A percentile compares a stretch with the other conserved stretches of the same genome.
Conservation (phyloP, 2,888 invertebrate genomes). For the Itoplectis maculator region DNA sequence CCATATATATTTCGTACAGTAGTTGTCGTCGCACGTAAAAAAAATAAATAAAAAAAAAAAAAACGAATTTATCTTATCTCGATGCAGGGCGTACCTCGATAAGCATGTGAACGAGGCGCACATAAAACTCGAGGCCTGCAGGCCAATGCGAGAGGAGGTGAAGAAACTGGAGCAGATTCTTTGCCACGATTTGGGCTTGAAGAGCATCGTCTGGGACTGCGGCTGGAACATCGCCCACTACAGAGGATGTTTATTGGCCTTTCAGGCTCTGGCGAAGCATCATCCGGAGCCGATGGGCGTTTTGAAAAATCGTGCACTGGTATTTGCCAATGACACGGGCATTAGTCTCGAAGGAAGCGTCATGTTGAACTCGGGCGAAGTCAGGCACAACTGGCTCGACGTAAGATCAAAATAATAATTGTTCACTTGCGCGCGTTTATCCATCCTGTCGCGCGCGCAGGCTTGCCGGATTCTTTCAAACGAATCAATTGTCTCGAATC, state of each 20-base stretch:
- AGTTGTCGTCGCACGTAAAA: too few species aligned
- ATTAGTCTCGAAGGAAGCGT: slow-evolving; percentile 96
- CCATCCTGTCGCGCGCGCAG: too few species aligned
- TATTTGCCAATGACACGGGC: slow-evolving; percentile 96
- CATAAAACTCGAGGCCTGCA: slow-evolving; percentile 88
- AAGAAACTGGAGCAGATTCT: slow-evolving; percentile 88
- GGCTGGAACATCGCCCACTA: slow-evolving; percentile 96
- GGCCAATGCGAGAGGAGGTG: slow-evolving; percentile 91
- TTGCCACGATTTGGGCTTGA: slow-evolving; percentile 86
- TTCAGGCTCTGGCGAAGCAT: slow-evolving; percentile 91
- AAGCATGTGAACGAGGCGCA: slow-evolving; percentile 90
- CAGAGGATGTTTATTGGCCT: slow-evolving; percentile 94
- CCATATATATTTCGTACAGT: too few species aligned
- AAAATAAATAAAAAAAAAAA: too few species aligned
- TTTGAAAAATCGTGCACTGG: slow-evolving; percentile 90
- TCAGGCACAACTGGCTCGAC: slow-evolving; percentile 96
- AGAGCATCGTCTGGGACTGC: slow-evolving; percentile 91
- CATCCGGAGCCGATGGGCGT: slow-evolving; percentile 90
- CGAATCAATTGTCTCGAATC: too few species aligned
- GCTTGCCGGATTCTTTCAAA: too few species aligned
- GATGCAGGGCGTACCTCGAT: slow-evolving; percentile 89
- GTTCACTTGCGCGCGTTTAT: slow-evolving; percentile 27
- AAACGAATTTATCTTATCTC: too few species aligned
- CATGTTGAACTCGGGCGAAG: slow-evolving; percentile 96
- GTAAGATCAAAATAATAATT: slow-evolving; percentile 87